Base-by-base conservation (phyloP, 1,140 invertebrate species). In the Calosoma granatense region DNA sequence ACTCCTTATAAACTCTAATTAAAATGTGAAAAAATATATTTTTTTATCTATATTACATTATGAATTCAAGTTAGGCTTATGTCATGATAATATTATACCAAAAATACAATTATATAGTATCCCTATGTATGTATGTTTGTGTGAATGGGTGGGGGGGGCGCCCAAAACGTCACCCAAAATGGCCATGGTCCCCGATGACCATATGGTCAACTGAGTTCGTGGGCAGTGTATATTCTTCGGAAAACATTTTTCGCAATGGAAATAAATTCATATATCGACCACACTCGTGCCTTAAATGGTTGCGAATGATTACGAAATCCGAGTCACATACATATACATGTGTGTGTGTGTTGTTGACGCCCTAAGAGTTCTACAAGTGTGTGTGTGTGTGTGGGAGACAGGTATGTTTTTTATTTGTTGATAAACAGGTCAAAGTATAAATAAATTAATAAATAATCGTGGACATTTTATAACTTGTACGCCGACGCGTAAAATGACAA, bases 191-290 rank as follows among this genome's bases (percentile, higher is more conserved):
- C 26, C 26, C 41, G 41, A 47, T 11, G 41, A 47, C 41, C 41
- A 47, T 9, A 47, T 47, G 41, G 41, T 47, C 41, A 36, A 36
- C 26, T 9, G 6, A 47, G 9, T 12, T 47, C 17, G 41, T 47
- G 41, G 41, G 41, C 17, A 4, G 41, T 17, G 17, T 36, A n/a
- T 4, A 47, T 47, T 47, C 41, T 47, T 47, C 17, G 41, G 17
- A 47, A 47, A 47, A 47, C 41, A 47, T 47, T 47, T 47, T 47
- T 47, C 41, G 41, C 41, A 47, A 47, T 47, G 17, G 41, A 47
- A 47, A 47, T 47, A 47, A 47, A 47, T 47, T 47, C 41, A 47
- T 47, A 47, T 47, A 47, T 47, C 41, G 41, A 47, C 41, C 41
- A 47, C 41, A 17, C 41, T n/a, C n/a, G 9, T 47, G 41, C 41